A percentile compares a stretch with the other conserved stretches of the same genome.
phyloP scores from a whole-genome alignment of 2,888 invertebrate species.

The Maniola hyperantus region DNA sequence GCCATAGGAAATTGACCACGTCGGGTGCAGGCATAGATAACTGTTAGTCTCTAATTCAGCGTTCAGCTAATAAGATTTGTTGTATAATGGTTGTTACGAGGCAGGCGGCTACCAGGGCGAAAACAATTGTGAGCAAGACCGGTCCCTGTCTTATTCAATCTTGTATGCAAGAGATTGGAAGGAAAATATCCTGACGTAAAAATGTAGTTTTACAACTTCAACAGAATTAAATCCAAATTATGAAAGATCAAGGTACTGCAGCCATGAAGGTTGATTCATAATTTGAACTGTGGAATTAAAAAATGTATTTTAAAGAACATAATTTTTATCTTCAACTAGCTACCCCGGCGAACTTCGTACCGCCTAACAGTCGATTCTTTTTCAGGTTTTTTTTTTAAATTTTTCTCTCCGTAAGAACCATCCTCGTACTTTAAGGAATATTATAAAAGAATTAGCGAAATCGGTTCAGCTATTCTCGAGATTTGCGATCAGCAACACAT shows the following conservation, averaged over 20 bases:
- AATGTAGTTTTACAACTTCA: conserved; percentile 1
- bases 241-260: conserved; percentile 26
- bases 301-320: too few species aligned
- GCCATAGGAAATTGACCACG: conserved; percentile 56
- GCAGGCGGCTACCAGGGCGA: conserved; percentile 57
- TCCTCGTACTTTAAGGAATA: too few species aligned
- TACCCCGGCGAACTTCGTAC: too few species aligned
- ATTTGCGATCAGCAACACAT: too few species aligned
- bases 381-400: too few species aligned
- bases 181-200: conserved; percentile 18
- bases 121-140: conserved; percentile 65
- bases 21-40: conserved; percentile 53
- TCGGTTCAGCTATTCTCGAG: too few species aligned
- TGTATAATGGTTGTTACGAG: conserved; percentile 69
- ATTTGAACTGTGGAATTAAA: too few species aligned
- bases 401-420: too few species aligned
- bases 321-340: too few species aligned
- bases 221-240: conserved; percentile 12
- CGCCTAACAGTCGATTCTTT: too few species aligned
- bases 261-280: conserved; percentile 7
- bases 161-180: conserved; percentile 24
- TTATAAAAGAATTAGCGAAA: too few species aligned
- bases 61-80: conserved; percentile 69
- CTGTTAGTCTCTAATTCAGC: conserved; percentile 59
- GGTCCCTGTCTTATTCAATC: conserved; percentile 46